Evolutionary conservation across 2,888 invertebrate species (phyloP).

Genomic region (Trissolcus brochymenae): DNA sequence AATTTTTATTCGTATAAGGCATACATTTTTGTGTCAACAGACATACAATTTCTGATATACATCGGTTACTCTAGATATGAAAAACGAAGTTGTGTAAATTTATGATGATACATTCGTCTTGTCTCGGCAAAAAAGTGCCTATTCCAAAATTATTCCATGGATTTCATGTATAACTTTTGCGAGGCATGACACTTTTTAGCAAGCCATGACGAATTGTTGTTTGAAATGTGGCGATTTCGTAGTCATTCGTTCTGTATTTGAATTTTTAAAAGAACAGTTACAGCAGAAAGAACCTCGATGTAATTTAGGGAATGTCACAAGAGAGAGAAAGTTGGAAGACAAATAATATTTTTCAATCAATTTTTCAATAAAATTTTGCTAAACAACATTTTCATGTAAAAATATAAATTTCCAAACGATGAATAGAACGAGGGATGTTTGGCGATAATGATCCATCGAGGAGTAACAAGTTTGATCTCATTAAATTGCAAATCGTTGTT

Average conservation of each 20-base stretch:
- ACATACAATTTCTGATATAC: conserved; percentile 31
- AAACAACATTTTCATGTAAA: conserved; percentile 29
- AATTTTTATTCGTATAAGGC: conserved; percentile 48
- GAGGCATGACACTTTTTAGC: conserved; percentile 5
- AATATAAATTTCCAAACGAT: conserved; percentile 4
- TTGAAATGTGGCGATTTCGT: neutral
- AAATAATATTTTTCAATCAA: conserved; percentile 22
- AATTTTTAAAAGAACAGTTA: neutral
- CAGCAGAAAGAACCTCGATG: conserved; percentile 20
- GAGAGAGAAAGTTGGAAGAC: conserved; percentile 22
- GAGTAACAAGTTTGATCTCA: conserved; percentile 13
- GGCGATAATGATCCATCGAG: conserved; percentile 20
- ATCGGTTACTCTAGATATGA: conserved; percentile 29
- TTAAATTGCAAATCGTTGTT: neutral
- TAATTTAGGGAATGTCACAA: conserved; percentile 40
- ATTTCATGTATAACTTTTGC: neutral
- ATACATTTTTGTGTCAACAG: conserved; percentile 44
- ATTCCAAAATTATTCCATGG: too few relatives aligned
- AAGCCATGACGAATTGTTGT: neutral
- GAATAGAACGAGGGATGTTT: conserved; percentile 10
- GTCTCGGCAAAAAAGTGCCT: neutral
- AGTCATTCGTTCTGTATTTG: neutral
- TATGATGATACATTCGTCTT: conserved; percentile 12
- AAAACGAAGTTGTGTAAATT: conserved; percentile 11
- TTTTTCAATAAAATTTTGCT: conserved; percentile 7